Evolutionary conservation across 2,797 vertebrate genomes (phyloP), one percentile per base, ranked within the genome.

Genomic region (Margarornis squamiger): DNA sequence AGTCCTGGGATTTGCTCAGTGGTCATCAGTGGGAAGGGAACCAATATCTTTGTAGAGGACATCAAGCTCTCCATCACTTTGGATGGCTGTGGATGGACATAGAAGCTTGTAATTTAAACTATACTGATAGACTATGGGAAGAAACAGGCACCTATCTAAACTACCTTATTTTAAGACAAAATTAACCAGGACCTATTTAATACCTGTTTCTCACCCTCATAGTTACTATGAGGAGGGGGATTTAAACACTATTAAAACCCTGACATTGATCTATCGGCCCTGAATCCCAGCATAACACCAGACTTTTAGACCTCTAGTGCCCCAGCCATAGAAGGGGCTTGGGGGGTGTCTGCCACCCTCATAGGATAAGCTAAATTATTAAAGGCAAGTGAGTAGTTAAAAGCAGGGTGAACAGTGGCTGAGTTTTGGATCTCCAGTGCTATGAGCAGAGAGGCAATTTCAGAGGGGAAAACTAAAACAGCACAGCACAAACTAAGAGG

Each of bases 171-270:
- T 84, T 78, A 39, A 15, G 22, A 36, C 39, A 74, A 57, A 92
- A 68, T 14, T 1, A 41, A 48, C 43, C 41, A 66, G 24, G 6
- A 6, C 14, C 18, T 72, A 43, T 91, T 79, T 73, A 63, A 66
- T 9, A 54, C 3, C 1, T 0, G 1, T 9, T 62, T n/a, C 10
- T 78, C 6, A 39, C 6, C 29, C 16, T 52, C 23, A 3, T 83
- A 48, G 62, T 92, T 86, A 75, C 29, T 10, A 2, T 9, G 14
- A 16, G 15, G 41, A n/a, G 36, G 17, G 15, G 29, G 48, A 57
- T 22, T 41, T 62, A 26, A 2, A 59, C 1, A 2, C 30, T 17
- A 55, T 55, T 73, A 49, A 87, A 91, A 45, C 30, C 26, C n/a
- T 34, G 29, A 59, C 36, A 11, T 2, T 27, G 13, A 23, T 30